phyloP scores from a whole-genome alignment of 2,113 vertebrate species.

The Vulpes lagopus region DNA sequence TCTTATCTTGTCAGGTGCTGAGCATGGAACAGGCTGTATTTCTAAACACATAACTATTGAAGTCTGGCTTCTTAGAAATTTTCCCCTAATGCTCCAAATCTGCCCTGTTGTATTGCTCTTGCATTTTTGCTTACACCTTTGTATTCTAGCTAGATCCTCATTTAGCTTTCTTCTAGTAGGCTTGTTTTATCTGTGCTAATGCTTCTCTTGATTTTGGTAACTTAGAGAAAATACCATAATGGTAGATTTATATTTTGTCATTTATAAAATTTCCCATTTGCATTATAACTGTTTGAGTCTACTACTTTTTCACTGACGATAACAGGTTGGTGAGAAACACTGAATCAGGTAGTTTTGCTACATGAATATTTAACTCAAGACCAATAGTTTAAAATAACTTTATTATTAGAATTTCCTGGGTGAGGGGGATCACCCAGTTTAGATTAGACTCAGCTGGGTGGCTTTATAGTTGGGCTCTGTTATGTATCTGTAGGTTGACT shows the following conservation, averaged over 20 bases:
- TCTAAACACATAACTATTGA: slow-evolving; percentile 62
- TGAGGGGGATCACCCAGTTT: not conserved
- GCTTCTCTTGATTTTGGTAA: slow-evolving; percentile 39
- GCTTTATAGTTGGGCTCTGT: not conserved
- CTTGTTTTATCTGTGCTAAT: slow-evolving; percentile 48
- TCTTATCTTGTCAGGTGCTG: slow-evolving; percentile 63
- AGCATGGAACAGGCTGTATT: slow-evolving; percentile 47
- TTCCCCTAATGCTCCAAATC: slow-evolving; percentile 50
- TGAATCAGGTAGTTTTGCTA: not conserved
- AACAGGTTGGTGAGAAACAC: not conserved
- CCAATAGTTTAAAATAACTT: not conserved
- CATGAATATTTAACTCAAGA: not conserved
- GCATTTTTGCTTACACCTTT: slow-evolving; percentile 29
- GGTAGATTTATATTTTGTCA: not conserved
- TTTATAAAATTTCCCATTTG: not conserved
- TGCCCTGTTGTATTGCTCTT: not conserved
- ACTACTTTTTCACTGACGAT: not conserved
- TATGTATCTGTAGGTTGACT: not conserved
- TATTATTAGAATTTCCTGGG: not conserved
- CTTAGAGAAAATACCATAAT: slow-evolving; percentile 24
- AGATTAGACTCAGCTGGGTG: not conserved
- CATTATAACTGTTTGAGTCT: not conserved
- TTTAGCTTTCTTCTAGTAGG: slow-evolving; percentile 37
- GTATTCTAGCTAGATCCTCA: slow-evolving; percentile 20
- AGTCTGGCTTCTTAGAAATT: slow-evolving; percentile 56